Evolutionary conservation across 2,888 invertebrate genomes (phyloP), one percentile per base, ranked within the genome.

Genomic region (Pristionchus fissidentatus): DNA sequence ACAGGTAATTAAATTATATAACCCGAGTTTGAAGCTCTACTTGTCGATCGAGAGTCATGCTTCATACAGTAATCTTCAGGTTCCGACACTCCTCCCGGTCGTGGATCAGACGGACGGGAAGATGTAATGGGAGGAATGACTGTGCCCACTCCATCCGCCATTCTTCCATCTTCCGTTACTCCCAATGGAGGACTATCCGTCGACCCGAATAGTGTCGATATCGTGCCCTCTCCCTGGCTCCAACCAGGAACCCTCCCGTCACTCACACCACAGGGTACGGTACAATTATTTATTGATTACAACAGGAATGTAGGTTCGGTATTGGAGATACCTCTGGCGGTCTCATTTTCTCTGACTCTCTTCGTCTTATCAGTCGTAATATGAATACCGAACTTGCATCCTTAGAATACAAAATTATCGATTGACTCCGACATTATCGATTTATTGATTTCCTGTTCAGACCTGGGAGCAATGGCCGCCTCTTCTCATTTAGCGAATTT

Each of bases 121-220:
- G 19, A 46, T 75, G 75, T 15, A 15, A 29, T n/a, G n/a, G 75
- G 75, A 41, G 70, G 75, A 75, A 32, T 75, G 26, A 75, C 75
- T 0, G n/a, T 75, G 13, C 75, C 75, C 26, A 49, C 75, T 46
- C 75, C 75, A 35, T 66, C 66, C 3, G 66, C 8, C n/a, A 57
- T 57, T 10, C n/a, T 29, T 57, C 57, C 57, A 26, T 57, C 57
- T n/a, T 57, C 57, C 10, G 62, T 62, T 5, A 75, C 75, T 75
- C 75, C 75, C 0, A 75, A 75, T 75, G 75, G 75, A 75, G 75
- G 75, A 75, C n/a, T 75, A 19, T 3, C 10, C 15, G 46, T 7
- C 29, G 75, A 75, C 29, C 46, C 46, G 3, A 75, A 46, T 49
- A 38, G 49, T 22, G 49, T 75, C 10, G 38, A 13, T 29, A 29